These are phyloP conservation scores for Myocastor coypus DNA, from an alignment of 2,113 vertebrate species.

Conservation along the genomic window DNA sequence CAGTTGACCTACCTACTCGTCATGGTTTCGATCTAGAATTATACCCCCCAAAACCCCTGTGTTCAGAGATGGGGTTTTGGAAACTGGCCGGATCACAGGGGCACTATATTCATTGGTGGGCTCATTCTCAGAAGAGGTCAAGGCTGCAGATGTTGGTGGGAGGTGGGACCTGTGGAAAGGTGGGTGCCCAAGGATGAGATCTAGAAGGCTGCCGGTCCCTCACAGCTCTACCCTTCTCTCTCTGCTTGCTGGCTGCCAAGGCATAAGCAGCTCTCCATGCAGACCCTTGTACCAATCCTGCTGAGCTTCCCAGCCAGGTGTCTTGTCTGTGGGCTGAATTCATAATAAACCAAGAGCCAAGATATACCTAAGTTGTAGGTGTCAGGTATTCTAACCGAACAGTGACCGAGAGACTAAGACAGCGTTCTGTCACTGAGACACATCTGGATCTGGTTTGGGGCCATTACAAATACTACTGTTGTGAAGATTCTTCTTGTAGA, in stretches of 20 bases:
- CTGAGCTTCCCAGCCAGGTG: background rate
- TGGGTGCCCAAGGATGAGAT: background rate
- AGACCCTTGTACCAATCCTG: background rate
- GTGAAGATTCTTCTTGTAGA: background rate
- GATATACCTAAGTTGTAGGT: background rate
- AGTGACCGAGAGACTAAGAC: background rate
- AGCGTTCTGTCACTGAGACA: background rate
- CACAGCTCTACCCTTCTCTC: background rate
- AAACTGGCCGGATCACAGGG: background rate
- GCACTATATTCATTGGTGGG: background rate
- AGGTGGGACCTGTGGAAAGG: background rate
- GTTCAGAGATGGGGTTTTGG: background rate
- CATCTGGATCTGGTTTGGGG: background rate
- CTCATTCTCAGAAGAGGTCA: background rate
- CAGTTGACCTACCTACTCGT: background rate
- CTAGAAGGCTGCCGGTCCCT: background rate
- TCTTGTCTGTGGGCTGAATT: background rate
- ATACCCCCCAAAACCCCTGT: background rate
- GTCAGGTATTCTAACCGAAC: background rate
- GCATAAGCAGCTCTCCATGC: background rate
- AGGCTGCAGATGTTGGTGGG: background rate
- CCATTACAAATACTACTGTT: background rate
- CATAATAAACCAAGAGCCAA: background rate
- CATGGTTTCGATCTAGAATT: background rate
- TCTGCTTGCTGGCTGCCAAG: background rate